Evolutionary conservation across 2,113 vertebrate species (phyloP), one percentile per base, ranked within the genome.

Genomic region (Syrmaticus mikado): DNA sequence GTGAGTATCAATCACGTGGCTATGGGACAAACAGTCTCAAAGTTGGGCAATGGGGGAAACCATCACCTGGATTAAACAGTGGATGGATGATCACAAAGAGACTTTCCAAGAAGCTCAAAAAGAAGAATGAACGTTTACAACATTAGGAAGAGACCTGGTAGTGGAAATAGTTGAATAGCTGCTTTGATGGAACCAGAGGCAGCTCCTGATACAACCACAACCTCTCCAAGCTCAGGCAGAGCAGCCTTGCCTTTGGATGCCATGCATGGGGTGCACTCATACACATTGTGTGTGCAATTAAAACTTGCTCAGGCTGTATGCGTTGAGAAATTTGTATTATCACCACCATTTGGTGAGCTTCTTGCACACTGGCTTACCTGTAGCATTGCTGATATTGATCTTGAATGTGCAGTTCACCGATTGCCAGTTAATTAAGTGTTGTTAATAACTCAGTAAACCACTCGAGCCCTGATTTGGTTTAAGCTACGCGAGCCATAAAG

Each of bases 1-100:
- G 0, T 1, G 2, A 10, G 24, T 25, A 5, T 9, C 32, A n/a
- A 4, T 3, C 24, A 25, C 3, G 0, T 0, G 3, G 17, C 8
- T 12, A 14, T 19, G 53, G 40, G 53, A 32, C 4, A 62, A n/a
- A 43, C 2, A 5, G 12, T 3, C 17, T 21, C 14, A 10, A 48
- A 41, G 11, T 1, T 10, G 8, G 20, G 34, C 25, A 6, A 15
- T 12, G 28, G 70, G 13, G 10, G 45, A 46, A 64, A 52, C 9
- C 16, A 13, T 8, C 43, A 65, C 28, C 43, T 36, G 11, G 6
- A 27, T 46, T 70, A 75, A 64, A 36, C 13, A 43, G 14, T 6
- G 41, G 80, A 3, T 3, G 3, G 1, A 5, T 13, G 2, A 71
- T 28, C n/a, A 71, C 20, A 65, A 41, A 50, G 75, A 34, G 28